Base-by-base conservation (phyloP, 1,140 invertebrate genomes). In the silkworm (Bombyx mori) region DNA sequence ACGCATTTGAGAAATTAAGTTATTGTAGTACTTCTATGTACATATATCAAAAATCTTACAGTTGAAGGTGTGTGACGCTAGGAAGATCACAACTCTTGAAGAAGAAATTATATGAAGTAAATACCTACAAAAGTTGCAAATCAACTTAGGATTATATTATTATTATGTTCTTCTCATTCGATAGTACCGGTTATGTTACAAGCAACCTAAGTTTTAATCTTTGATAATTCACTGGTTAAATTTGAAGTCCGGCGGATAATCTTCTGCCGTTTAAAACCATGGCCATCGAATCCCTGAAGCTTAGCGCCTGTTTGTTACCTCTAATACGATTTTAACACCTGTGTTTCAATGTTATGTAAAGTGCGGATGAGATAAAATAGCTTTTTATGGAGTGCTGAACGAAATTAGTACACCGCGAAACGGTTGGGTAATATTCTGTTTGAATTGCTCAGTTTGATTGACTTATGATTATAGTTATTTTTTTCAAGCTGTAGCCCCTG, bases 271-370 rank as follows among this genome's bases (percentile, higher is more conserved):
- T 83, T 77, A 69, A 63, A 69, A 59, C 71, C 64, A 73, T 71
- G 72, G 75, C 71, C 69, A 71, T 75, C 74, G 76, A 77, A 80
- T 75, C 70, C 77, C 71, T 35, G 63, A 71, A 69, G 81, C 81
- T 86, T 86, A 84, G 63, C 79, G 71, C 78, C 75, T 86, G 81
- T 86, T 86, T 83, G 81, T 83, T 71, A 71, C 61, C 74, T 65
- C 66, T 84, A 84, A 86, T 86, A 82, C 70, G 79, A 68, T 84
- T 86, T 86, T 83, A 82, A 78, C 82, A 79, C 80, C 84, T 77
- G 66, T 75, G 77, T 77, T 62, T 66, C 68, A 66, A 69, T 76
- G 67, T 82, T 84, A 77, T 77, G 76, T 72, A 80, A 75, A 66
- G 69, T 75, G 69, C 69, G 77, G 73, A 75, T 72, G 69, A 79